Evolutionary conservation across 2,113 vertebrate species (phyloP).

Genomic region (Eira barbara): DNA sequence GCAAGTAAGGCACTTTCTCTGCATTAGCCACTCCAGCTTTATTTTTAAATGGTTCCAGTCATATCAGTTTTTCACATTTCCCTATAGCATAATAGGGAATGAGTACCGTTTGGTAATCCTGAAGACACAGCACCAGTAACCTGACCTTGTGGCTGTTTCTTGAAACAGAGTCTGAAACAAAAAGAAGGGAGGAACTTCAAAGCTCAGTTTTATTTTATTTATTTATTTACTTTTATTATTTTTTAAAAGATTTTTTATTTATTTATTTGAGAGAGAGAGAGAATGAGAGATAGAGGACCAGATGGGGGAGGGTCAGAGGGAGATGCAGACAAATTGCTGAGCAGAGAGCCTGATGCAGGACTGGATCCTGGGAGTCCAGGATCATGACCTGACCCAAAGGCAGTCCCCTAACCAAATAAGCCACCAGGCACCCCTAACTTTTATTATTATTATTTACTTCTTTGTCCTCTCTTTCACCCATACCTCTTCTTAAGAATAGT

Average conservation of each 20-base stretch:
- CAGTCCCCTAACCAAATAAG: too few species aligned
- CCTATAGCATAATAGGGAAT: neutral
- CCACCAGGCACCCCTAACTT: neutral
- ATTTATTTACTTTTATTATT: neutral
- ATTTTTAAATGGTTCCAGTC: neutral
- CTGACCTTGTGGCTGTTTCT: slow-evolving; percentile 58
- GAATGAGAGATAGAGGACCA: too few species aligned
- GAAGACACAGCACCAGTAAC: slow-evolving; percentile 36
- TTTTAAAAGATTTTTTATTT: too few species aligned
- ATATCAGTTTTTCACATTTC: neutral
- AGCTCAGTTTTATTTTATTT: neutral
- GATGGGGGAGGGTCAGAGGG: too few species aligned
- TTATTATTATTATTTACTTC: neutral
- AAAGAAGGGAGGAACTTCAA: neutral
- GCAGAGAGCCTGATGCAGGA: too few species aligned
- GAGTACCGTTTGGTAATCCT: neutral
- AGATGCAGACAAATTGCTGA: too few species aligned
- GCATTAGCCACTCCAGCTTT: neutral
- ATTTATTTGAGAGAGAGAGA: too few species aligned
- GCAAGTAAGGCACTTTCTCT: neutral
- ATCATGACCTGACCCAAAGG: too few species aligned
- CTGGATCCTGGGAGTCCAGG: too few species aligned
- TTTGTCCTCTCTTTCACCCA: neutral
- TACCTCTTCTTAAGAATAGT: neutral
- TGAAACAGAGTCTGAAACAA: neutral